Base-by-base conservation (phyloP, 2,113 vertebrate species). In the Perca schrenkii region DNA sequence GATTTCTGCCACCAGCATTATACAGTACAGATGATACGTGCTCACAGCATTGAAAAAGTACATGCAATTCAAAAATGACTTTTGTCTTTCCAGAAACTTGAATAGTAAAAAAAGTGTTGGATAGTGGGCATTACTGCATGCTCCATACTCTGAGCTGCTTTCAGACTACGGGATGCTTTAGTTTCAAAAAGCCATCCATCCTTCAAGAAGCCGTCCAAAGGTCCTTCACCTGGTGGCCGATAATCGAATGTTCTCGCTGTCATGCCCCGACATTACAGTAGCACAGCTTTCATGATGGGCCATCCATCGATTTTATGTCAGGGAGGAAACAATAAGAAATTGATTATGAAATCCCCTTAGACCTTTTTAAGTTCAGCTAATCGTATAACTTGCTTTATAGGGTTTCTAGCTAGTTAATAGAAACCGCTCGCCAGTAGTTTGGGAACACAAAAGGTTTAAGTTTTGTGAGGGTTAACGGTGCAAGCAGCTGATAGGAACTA, bases 271-370 rank as follows among this genome's bases (percentile, higher is more conserved):
- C 79, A 53, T 84, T 80, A 85, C 77, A 73, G 76, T n/a, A 15
- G 68, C 4, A 0, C 53, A 16, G 56, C 88, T 83, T 86, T 92
- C 83, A 80, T 86, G 78, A 89, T 72, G 74, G 68, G 81, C 79
- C 71, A 10, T 43, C 36, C 56, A 91, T 93, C 3, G 84, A 93
- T 86, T 90, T 84, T 34, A 71, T 50, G 79, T 77, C 84, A 21
- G 28, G n/a, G 19, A 75, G 66, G 72, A 80, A 80, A 79, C 91
- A 80, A 73, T 84, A 53, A 83, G 63, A 58, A 31, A 90, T 91
- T 81, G 87, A 91, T 90, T 76, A 54, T 56, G 36, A 68, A 85
- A 79, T 73, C 53, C 63, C 57, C 57, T 77, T 13, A 13, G 66
- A 80, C 81, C 83, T 80, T 80, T 78, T 78, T 49, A 78, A 72